These are phyloP conservation scores for Netelia fuscicornis DNA, from an alignment of 2,888 invertebrate species.

Conservation along the genomic window DNA sequence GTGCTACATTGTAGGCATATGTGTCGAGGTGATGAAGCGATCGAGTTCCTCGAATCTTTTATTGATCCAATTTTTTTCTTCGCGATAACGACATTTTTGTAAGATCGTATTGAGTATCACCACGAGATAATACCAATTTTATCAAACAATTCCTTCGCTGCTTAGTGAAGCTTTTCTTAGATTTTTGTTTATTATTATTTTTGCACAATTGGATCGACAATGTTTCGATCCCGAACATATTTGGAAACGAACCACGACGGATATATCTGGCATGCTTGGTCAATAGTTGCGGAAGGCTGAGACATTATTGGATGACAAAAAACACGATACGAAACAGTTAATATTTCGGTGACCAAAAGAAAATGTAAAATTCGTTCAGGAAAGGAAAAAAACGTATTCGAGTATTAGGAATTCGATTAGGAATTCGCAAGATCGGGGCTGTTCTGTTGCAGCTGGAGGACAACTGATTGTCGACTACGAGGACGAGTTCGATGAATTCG, in stretches of 20 bases:
- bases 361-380: slow-evolving; percentile 19
- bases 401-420: slow-evolving; percentile 61
- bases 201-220: too few species aligned
- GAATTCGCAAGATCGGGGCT: slow-evolving; percentile 85
- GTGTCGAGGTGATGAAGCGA: background rate
- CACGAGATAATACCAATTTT: background rate
- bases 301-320: slow-evolving; percentile 40
- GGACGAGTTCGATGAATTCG: slow-evolving; percentile 85
- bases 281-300: slow-evolving; percentile 67
- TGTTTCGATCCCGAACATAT: background rate
- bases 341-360: slow-evolving; percentile 7
- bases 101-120: background rate
- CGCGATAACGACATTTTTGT: too few species aligned
- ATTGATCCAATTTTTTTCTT: too few species aligned
- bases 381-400: slow-evolving; percentile 58
- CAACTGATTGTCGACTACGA: slow-evolving; percentile 88
- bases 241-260: slow-evolving; percentile 75
- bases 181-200: too few species aligned
- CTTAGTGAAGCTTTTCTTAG: background rate
- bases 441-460: slow-evolving; percentile 89
- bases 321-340: background rate
- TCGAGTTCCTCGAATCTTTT: background rate
- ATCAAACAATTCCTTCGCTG: background rate
- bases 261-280: slow-evolving; percentile 76
- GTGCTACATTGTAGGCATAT: background rate